A percentile compares a stretch with the other conserved stretches of the same genome.
Evolutionary conservation across 2,797 vertebrate species (phyloP).

Genomic region (Manis crassicaudata): DNA sequence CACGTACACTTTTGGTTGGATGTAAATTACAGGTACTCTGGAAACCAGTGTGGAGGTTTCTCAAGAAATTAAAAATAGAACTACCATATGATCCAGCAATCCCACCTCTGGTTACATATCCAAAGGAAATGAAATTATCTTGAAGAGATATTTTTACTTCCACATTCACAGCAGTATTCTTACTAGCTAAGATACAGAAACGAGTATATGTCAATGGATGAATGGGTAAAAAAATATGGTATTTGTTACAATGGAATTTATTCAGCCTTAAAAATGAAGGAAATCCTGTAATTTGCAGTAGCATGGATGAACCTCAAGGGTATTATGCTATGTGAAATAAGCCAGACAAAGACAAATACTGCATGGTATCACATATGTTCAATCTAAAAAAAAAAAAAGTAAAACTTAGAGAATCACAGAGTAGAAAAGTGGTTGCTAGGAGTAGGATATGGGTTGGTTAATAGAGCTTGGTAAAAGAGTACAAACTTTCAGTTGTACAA

Average conservation of each 20-base stretch:
- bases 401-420: neutral
- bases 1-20: neutral
- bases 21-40: neutral
- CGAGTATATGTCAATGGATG: neutral
- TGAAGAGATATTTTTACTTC: neutral
- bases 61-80: neutral
- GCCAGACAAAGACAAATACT: neutral
- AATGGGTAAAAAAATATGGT: neutral
- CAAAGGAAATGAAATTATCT: neutral
- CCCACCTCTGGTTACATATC: neutral
- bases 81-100: neutral
- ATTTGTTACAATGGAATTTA: neutral
- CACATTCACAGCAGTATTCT: neutral
- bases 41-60: neutral
- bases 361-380: neutral
- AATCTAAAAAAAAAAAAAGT: neutral
- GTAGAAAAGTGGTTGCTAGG: neutral
- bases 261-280: neutral
- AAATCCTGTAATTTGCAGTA: neutral
- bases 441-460: neutral
- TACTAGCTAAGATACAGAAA: neutral
- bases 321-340: neutral
- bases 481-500: neutral
- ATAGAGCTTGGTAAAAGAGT: neutral
- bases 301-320: neutral